Conservation (phyloP, 2,113 vertebrate genomes). For the Sebastes schlegelii region DNA sequence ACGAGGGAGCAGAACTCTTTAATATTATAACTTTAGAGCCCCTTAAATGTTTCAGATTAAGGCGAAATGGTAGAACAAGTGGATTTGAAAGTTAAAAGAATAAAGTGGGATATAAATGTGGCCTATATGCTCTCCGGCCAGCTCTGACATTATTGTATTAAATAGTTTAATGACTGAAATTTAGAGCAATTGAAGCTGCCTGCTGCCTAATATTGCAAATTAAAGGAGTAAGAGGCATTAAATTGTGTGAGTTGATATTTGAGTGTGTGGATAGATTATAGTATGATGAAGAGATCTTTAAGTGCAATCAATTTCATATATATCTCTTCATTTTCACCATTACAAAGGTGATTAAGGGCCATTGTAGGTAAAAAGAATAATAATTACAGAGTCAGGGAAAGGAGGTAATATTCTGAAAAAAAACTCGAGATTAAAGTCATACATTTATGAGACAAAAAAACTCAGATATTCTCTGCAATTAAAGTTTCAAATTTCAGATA, state of each 20-base stretch:
- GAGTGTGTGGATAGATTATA: not conserved
- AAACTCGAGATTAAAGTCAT: no score
- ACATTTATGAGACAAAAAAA: no score
- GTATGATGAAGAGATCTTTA: not conserved
- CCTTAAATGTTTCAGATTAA: slow-evolving; percentile 20
- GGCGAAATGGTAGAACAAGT: slow-evolving; percentile 37
- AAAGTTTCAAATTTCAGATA: no score
- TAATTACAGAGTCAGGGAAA: no score
- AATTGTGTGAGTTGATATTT: not conserved
- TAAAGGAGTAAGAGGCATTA: not conserved
- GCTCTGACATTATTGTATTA: not conserved
- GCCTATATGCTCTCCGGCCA: not conserved
- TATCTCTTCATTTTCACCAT: not conserved
- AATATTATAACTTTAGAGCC: slow-evolving; percentile 31
- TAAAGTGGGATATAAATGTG: not conserved
- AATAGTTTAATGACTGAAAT: slow-evolving; percentile 9
- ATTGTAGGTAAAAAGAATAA: no score
- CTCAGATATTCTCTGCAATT: no score
- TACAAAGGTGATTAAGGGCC: no score
- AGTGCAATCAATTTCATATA: no score
- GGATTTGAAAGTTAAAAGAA: slow-evolving; percentile 17
- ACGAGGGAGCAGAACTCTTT: slow-evolving; percentile 32
- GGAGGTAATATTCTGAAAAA: no score
- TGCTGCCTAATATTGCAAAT: not conserved
- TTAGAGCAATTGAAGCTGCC: not conserved